Conservation (phyloP, 2,888 invertebrate genomes). For the Eustalomyia histrio region DNA sequence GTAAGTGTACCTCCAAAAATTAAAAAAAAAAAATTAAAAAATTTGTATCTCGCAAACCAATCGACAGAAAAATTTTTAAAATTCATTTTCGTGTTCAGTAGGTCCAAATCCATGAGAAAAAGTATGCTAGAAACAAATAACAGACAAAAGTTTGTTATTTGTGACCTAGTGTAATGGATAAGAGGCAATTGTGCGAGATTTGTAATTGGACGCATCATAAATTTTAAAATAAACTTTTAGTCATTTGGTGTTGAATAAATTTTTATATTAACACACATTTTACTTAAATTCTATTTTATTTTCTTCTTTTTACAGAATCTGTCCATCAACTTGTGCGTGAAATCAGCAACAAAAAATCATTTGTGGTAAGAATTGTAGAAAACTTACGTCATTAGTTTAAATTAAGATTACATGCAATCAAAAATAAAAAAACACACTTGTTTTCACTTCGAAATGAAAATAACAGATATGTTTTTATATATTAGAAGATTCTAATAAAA, state of each 20-base stretch:
- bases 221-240: slow-evolving; percentile 52
- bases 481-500: not conserved
- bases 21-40: too few relatives aligned
- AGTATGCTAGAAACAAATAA: too few relatives aligned
- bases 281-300: slow-evolving; percentile 29
- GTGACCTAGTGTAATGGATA: too few relatives aligned
- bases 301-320: slow-evolving; percentile 51
- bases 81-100: too few relatives aligned
- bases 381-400: slow-evolving; percentile 57
- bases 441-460: not conserved
- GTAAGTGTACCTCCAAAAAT: too few relatives aligned
- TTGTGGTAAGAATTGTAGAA: slow-evolving; percentile 55
- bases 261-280: slow-evolving; percentile 13
- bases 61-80: too few relatives aligned
- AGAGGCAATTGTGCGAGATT: slow-evolving; percentile 30
- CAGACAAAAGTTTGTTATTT: too few relatives aligned
- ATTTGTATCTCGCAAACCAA: too few relatives aligned
- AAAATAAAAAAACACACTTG: not conserved
- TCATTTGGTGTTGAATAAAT: slow-evolving; percentile 8
- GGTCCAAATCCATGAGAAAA: too few relatives aligned
- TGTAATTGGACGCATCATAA: slow-evolving; percentile 41
- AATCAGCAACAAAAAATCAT: slow-evolving; percentile 39
- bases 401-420: slow-evolving; percentile 6
- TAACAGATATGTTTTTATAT: not conserved
- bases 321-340: slow-evolving; percentile 55